Base-by-base conservation (phyloP, 2,888 invertebrate genomes). In the Emesis furor region DNA sequence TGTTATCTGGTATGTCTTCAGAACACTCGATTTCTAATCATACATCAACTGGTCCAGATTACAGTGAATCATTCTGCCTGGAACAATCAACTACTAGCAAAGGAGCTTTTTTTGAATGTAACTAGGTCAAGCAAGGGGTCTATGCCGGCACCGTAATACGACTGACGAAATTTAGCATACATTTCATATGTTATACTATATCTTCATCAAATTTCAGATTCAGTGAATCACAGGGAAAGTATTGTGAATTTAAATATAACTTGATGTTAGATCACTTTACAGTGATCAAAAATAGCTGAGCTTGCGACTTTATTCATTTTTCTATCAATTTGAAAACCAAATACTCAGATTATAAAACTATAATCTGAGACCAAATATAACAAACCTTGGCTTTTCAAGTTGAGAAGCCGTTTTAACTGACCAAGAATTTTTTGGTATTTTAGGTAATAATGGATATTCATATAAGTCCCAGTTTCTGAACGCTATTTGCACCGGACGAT, bases 211-310 rank as follows among this genome's bases (percentile, higher is more conserved):
- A 90, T 30, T 89, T 89, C 24, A 83, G 59, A 76, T 84, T 82
- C 8, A 90, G 51, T 37, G 88, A 82, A 39, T 91, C 90, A 84
- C 90, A 90, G 0, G 90, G 90, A 85, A 84, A 90, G 76, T 89
- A 89, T 73, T 86, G 86, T 3, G 90, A 89, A 81, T 90, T 89
- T 51, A 89, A 81, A 85, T 78, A 85, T 51, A 86, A 46, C 68
- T 46, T 81, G 24, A 83, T n/a, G 42, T 85, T 86, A 8, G 72
- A 24, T 79, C 37, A 88, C 37, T 30, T 84, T 80, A 81, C 85
- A 84, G 68, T 87, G 87, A 81, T 84, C 87, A 79, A 87, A 87
- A 10, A 68, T 24, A 42, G 82, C 74, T 24, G 24, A 80, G 71
- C 74, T 78, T 42, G 73, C 80, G 30, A 65, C 55, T 55, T 55